Evolutionary conservation across 2,797 vertebrate species (phyloP).

Genomic region (Sebastes miniatus): DNA sequence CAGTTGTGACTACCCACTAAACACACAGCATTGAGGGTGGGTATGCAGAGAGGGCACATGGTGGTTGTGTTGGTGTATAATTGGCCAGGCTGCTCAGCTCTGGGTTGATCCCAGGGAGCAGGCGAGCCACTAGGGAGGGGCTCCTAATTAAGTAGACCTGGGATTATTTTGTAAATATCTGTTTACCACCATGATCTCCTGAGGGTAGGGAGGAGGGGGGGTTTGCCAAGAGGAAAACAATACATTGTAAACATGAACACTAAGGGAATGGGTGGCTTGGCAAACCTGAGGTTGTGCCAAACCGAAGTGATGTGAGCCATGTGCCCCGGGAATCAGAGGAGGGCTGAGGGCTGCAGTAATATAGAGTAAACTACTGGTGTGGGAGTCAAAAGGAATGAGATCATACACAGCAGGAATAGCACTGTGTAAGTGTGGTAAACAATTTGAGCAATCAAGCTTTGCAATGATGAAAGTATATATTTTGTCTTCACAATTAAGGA

Average conservation of each 20-base stretch:
- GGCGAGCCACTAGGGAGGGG: slow-evolving; percentile 57
- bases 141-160: slow-evolving; percentile 81
- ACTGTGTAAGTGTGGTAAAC: slow-evolving; percentile 42
- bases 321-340: slow-evolving; percentile 41
- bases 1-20: neutral
- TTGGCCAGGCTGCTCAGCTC: slow-evolving; percentile 64
- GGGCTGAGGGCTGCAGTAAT: slow-evolving; percentile 40
- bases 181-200: slow-evolving; percentile 74
- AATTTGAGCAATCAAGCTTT: slow-evolving; percentile 17
- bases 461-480: neutral
- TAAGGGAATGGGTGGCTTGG: slow-evolving; percentile 67
- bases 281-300: slow-evolving; percentile 54
- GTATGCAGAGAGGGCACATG: neutral
- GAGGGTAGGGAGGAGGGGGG: slow-evolving; percentile 18
- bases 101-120: slow-evolving; percentile 63
- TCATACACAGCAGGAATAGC: slow-evolving; percentile 19
- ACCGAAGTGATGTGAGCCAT: slow-evolving; percentile 49
- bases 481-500: neutral
- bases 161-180: slow-evolving; percentile 88
- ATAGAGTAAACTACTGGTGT: slow-evolving; percentile 33
- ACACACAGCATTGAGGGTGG: slow-evolving; percentile 28
- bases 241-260: slow-evolving; percentile 75
- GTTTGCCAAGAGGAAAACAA: slow-evolving; percentile 63
- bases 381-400: slow-evolving; percentile 42
- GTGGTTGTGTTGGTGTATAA: slow-evolving; percentile 57